Percentiles rank a stretch among this genome's conserved stretches.
Conservation (phyloP, 30 jellyfish, hydroid and myxozoan species). For the Chironex yamaguchii region DNA sequence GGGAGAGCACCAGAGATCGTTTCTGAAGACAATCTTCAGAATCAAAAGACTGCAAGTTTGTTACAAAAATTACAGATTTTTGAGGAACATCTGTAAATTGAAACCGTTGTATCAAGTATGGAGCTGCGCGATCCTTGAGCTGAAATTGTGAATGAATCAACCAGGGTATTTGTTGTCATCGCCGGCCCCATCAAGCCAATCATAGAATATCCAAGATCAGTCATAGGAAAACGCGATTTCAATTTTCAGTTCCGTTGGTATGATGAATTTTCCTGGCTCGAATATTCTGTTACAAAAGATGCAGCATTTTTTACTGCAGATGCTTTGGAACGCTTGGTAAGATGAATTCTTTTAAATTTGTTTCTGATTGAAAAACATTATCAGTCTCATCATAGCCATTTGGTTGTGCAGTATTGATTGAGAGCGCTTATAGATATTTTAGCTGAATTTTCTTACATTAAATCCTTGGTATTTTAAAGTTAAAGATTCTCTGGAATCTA, state of each 20-base stretch:
- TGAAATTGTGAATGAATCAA: conserved; percentile 29
- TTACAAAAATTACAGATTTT: too few species aligned
- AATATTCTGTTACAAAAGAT: conserved; percentile 42
- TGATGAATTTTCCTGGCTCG: conserved; percentile 42
- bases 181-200: conserved; percentile 33
- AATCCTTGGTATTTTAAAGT: too few species aligned
- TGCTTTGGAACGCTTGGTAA: conserved; percentile 13
- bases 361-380: too few species aligned
- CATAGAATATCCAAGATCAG: conserved; percentile 1
- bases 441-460: too few species aligned
- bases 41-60: too few species aligned
- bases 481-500: background rate
- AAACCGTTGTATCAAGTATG: conserved; percentile 9
- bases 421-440: too few species aligned
- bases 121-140: conserved; percentile 23
- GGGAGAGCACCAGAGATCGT: too few species aligned
- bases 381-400: too few species aligned
- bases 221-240: conserved; percentile 28
- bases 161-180: conserved; percentile 1
- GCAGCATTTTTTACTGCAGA: conserved; percentile 56
- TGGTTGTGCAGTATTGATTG: too few species aligned
- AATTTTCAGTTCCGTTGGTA: conserved; percentile 53
- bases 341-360: background rate
- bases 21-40: too few species aligned
- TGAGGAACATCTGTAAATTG: too few species aligned